A percentile compares a stretch with the other conserved stretches of the same genome.
Evolutionary conservation across 2,797 vertebrate genomes (phyloP).

Genomic region (Characodon lateralis): DNA sequence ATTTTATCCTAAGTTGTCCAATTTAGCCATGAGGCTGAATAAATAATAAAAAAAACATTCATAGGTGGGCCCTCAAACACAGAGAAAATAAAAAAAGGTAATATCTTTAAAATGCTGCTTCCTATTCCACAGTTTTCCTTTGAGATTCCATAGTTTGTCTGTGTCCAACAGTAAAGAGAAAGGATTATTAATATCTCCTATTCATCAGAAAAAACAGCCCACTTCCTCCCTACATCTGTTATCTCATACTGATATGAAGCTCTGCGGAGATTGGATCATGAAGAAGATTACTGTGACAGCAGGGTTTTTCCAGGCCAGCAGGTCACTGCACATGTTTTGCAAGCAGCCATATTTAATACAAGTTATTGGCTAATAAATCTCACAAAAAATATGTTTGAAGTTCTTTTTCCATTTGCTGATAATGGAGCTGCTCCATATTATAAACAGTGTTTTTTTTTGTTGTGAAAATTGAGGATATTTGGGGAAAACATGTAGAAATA

Average conservation of each 20-base stretch:
- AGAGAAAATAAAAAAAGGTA: constrained; percentile 8
- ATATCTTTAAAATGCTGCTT: background rate
- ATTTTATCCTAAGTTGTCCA: background rate
- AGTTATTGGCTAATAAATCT: constrained; percentile 21
- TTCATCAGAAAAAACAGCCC: constrained; percentile 44
- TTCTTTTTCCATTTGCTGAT: constrained; percentile 24
- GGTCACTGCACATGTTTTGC: constrained; percentile 37
- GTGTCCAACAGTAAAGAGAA: constrained; percentile 6
- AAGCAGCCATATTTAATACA: background rate
- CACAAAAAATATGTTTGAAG: background rate
- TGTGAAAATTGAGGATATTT: constrained; percentile 13
- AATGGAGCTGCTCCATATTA: constrained; percentile 10
- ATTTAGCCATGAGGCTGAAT: constrained; percentile 5
- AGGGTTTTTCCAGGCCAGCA: constrained; percentile 45
- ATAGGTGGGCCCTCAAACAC: background rate
- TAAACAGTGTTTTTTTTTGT: constrained; percentile 5
- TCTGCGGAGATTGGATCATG: constrained; percentile 47
- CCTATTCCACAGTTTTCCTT: constrained; percentile 9
- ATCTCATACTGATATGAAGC: constrained; percentile 54
- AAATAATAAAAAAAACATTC: background rate
- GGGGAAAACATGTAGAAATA: constrained; percentile 11
- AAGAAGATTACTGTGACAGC: constrained; percentile 60
- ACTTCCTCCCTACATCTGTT: constrained; percentile 48
- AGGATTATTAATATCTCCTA: constrained; percentile 43
- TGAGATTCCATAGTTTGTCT: constrained; percentile 18